These are phyloP conservation scores for Tauraco erythrolophus DNA, from an alignment of 2,113 vertebrate genomes.

Conservation along the genomic window DNA sequence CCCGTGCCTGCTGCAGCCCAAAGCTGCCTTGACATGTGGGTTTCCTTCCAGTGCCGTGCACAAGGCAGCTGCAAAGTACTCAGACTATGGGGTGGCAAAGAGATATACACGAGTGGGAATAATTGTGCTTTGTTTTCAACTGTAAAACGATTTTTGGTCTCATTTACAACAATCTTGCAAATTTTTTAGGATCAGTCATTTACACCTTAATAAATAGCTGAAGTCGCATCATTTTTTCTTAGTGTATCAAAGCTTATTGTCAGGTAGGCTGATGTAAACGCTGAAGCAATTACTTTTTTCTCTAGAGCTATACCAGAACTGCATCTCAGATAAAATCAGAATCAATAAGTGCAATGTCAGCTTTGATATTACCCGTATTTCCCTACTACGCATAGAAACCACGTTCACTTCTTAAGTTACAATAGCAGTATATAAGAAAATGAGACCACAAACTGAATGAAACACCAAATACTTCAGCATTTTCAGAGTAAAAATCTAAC, in stretches of 20 bases:
- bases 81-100: background rate
- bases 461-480: background rate
- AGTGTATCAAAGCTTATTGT: background rate
- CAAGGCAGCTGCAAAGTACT: background rate
- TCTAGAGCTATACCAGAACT: background rate
- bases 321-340: background rate
- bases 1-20: background rate
- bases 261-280: background rate
- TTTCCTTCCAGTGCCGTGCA: background rate
- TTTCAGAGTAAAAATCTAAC: background rate
- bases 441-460: background rate
- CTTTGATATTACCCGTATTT: background rate
- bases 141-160: background rate
- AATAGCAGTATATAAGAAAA: background rate
- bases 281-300: background rate
- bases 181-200: background rate
- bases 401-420: background rate
- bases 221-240: background rate
- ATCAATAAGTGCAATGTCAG: background rate
- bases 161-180: background rate
- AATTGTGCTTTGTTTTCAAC: background rate
- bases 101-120: background rate
- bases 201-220: background rate
- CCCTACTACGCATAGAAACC: background rate
- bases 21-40: background rate